A percentile compares a stretch with the other conserved stretches of the same genome.
These are phyloP conservation scores for Drosophila oshimai DNA, from an alignment of 1,140 invertebrate genomes.

Conservation along the genomic window DNA sequence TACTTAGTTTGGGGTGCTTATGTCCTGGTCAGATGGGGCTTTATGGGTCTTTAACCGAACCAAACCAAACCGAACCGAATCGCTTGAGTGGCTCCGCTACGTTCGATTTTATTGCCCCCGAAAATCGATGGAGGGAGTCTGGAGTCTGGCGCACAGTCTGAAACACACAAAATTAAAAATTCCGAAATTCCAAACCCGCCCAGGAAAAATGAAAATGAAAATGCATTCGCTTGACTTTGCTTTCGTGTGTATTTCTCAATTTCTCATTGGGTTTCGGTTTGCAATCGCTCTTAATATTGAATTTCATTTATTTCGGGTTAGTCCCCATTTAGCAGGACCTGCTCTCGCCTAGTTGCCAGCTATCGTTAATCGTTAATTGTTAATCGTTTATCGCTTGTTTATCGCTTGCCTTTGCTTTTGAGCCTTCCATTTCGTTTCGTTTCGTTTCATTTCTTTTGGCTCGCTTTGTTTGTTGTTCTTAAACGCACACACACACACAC, in stretches of 20 bases:
- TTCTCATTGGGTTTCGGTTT: conserved; percentile 42
- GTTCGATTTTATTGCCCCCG: conserved; percentile 56
- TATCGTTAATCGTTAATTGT: conserved; percentile 25
- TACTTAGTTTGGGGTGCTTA: neutral
- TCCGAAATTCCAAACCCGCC: conserved; percentile 7
- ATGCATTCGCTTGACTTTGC: conserved; percentile 34
- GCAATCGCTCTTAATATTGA: conserved; percentile 39
- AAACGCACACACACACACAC: conserved; percentile 59
- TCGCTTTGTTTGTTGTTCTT: conserved; percentile 3
- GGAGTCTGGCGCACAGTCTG: neutral
- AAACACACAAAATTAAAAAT: conserved; percentile 23
- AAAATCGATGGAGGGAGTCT: conserved; percentile 29
- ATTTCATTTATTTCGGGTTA: conserved; percentile 29
- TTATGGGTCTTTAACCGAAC: conserved; percentile 55
- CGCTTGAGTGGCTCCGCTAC: conserved; percentile 41
- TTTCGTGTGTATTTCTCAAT: conserved; percentile 43
- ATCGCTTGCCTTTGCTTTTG: conserved; percentile 15
- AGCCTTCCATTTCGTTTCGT: conserved; percentile 28
- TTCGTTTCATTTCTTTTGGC: neutral
- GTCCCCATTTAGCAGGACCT: neutral
- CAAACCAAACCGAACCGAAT: conserved; percentile 23
- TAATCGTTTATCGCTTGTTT: conserved; percentile 1
- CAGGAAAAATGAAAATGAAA: neutral
- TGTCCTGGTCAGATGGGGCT: conserved; percentile 6
- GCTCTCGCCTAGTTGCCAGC: conserved; percentile 33